Conservation (phyloP, 2,113 vertebrate species). For the Limnothrissa miodon region DNA sequence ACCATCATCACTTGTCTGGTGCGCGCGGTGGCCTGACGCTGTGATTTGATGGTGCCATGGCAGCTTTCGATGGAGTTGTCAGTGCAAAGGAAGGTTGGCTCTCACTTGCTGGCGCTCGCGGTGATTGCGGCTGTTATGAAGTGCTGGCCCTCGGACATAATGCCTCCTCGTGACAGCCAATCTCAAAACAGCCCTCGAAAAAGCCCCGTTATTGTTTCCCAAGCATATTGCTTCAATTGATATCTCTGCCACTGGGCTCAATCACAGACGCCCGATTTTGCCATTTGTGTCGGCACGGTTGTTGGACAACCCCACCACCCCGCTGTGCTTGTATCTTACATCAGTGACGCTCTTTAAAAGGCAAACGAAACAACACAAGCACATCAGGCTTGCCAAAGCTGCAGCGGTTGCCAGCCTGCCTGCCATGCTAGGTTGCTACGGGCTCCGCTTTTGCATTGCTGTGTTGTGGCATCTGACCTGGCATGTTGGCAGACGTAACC, state of each 20-base stretch:
- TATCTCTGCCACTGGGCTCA: not conserved
- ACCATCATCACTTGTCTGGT: not conserved
- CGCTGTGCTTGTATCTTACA: not conserved
- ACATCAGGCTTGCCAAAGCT: not conserved
- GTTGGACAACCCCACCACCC: not conserved
- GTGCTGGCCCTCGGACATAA: not conserved
- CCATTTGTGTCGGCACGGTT: not conserved
- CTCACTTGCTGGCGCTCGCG: not conserved
- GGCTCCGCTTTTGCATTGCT: not conserved
- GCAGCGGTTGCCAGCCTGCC: not conserved
- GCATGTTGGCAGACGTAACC: not conserved
- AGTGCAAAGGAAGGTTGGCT: not conserved
- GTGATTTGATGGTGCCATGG: not conserved
- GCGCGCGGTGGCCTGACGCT: not conserved
- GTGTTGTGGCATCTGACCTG: not conserved
- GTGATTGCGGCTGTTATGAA: conserved; percentile 12
- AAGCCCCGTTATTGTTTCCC: not conserved
- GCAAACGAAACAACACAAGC: not conserved
- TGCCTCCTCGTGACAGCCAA: conserved; percentile 8
- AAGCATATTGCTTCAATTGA: conserved; percentile 9
- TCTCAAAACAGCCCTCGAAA: not conserved
- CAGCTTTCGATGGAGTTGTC: conserved; percentile 6
- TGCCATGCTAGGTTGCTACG: not conserved
- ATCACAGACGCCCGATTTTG: not conserved
- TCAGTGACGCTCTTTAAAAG: not conserved